These are phyloP conservation scores for Sinocyclocheilus grahami DNA, from an alignment of 2,113 vertebrate genomes.

Conservation along the genomic window DNA sequence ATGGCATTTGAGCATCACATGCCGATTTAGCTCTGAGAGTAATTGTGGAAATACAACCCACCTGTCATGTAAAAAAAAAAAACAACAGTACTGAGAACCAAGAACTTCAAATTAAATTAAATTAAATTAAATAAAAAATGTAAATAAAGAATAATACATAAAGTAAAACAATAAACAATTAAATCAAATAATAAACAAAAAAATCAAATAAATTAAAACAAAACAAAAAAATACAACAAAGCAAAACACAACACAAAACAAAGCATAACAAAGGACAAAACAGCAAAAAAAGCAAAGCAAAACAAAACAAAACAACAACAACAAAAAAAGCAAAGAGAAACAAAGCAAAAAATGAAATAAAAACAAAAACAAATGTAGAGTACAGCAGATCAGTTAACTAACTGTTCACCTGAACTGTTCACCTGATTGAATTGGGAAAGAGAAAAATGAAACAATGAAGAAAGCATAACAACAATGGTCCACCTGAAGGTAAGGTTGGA, in stretches of 20 bases:
- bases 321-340: neutral
- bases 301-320: neutral
- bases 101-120: neutral
- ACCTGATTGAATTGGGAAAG: neutral
- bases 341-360: neutral
- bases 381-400: neutral
- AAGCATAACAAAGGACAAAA: neutral
- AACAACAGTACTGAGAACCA: neutral
- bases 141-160: neutral
- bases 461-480: neutral
- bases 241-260: neutral
- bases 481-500: conserved; percentile 17
- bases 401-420: neutral
- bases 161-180: neutral
- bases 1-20: neutral
- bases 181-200: neutral
- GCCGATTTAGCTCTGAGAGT: neutral
- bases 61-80: neutral
- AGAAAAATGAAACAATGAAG: neutral
- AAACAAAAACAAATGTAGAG: neutral
- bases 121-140: neutral
- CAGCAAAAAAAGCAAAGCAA: neutral
- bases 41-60: neutral
- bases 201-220: neutral
- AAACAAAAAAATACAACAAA: neutral